Percentiles rank a stretch among this genome's conserved stretches.
These are phyloP conservation scores for Diadema setosum DNA, from an alignment of 35 echinoderm and acorn worm genomes.

Conservation along the genomic window DNA sequence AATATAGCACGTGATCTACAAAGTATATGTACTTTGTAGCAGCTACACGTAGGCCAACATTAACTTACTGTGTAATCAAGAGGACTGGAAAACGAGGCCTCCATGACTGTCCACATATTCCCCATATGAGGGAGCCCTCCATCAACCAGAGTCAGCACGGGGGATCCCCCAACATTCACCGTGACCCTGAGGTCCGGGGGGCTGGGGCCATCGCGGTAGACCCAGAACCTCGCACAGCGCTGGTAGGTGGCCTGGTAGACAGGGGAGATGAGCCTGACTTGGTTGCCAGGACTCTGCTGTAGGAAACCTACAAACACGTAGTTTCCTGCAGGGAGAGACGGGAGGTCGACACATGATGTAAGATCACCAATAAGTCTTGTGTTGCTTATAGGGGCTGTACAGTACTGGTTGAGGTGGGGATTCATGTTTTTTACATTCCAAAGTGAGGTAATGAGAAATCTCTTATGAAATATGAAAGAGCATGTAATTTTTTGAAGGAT, in stretches of 20 bases:
- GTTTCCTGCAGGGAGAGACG: constrained; percentile 20
- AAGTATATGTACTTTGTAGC: no score
- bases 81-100: not conserved
- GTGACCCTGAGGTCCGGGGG: not conserved
- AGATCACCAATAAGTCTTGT: no score
- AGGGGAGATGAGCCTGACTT: constrained; percentile 15
- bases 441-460: no score
- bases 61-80: not conserved
- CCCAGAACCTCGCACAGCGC: constrained; percentile 51
- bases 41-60: no score
- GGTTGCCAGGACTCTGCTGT: not conserved
- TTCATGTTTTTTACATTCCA: no score
- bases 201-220: constrained; percentile 4
- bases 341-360: no score
- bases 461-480: no score
- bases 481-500: no score
- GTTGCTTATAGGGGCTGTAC: no score
- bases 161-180: not conserved
- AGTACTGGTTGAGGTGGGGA: no score
- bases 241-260: constrained; percentile 31
- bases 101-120: not conserved
- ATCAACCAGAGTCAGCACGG: not conserved
- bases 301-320: constrained; percentile 49
- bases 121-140: not conserved
- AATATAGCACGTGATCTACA: no score